Evolutionary conservation across 2,797 vertebrate species (phyloP), one percentile per base, ranked within the genome.

Genomic region (Acrocephalus scirpaceus): DNA sequence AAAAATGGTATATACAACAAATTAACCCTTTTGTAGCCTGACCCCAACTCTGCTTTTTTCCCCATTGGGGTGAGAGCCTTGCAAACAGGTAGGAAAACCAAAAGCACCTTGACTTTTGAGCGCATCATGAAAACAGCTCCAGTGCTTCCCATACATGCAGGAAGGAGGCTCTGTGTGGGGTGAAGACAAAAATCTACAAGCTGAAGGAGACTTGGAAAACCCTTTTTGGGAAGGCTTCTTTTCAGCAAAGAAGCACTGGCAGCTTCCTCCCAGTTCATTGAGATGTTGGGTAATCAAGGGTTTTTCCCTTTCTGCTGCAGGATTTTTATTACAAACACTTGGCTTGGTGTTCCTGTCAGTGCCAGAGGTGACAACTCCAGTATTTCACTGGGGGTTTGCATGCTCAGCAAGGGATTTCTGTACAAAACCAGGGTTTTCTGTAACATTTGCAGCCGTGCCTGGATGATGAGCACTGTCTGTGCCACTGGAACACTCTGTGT

Each of bases 301-400:
- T 64, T 45, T 83, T 56, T 4, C 40, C 62, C n/a, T 91, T 96
- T 77, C 84, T 94, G 84, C 69, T 61, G 45, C 61, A 71, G 69
- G 74, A 56, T 80, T 86, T 89, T 88, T 91, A 80, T 94, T 91
- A 38, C 48, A 70, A 79, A 60, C 69, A 21, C 65, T 88, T 93
- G 77, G 93, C 57, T 66, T 75, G 60, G 69, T 67, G 53, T 50
- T 69, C 56, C 53, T 25, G 1, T 30, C 62, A 36, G 88, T 57
- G 50, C 78, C 85, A 91, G 82, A 54, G 69, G 54, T 92, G 85
- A 86, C 81, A 85, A 17, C 57, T 71, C 40, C 53, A 64, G 44
- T 12, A 17, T 64, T 88, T 92, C 66, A n/a, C 60, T 23, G 81
- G 53, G 84, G 66, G 20, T 56, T 92, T 60, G 45, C 57, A 69